Conservation (phyloP, 2,888 invertebrate genomes). For the Oscheius sp. region DNA sequence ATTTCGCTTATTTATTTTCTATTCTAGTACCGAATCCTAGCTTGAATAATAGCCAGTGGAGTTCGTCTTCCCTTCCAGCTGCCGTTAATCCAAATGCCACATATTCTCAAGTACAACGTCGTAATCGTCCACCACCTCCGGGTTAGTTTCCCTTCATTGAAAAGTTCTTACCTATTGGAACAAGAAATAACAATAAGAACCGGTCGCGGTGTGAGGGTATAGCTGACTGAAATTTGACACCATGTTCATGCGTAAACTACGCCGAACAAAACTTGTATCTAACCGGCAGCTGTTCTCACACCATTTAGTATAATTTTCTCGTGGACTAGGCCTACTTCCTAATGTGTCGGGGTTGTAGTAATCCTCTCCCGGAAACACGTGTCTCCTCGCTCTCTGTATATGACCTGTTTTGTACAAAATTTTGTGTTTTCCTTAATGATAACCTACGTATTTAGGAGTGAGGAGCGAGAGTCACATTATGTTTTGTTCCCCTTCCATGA, state of each 20-base stretch:
- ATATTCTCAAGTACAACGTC: slow-evolving; percentile 7
- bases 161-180: not conserved
- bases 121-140: slow-evolving; percentile 46
- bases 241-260: slow-evolving; percentile 37
- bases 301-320: no score
- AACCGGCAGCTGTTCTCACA: slow-evolving; percentile 14
- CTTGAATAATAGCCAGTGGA: slow-evolving; percentile 8
- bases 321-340: no score
- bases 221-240: slow-evolving; percentile 37
- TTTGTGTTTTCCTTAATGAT: no score
- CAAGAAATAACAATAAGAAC: slow-evolving; percentile 24
- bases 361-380: no score
- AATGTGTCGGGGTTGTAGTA: no score
- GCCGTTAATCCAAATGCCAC: slow-evolving; percentile 2
- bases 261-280: slow-evolving; percentile 29
- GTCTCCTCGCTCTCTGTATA: no score
- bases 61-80: slow-evolving; percentile 22
- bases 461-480: no score
- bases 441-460: no score
- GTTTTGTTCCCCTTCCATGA: no score
- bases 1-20: no score
- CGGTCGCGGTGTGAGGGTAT: slow-evolving; percentile 30
- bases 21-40: not conserved
- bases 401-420: no score
- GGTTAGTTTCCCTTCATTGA: slow-evolving; percentile 35